phyloP scores from a whole-genome alignment of 92 coral and sea anemone genomes.

The Porites cylindrica region DNA sequence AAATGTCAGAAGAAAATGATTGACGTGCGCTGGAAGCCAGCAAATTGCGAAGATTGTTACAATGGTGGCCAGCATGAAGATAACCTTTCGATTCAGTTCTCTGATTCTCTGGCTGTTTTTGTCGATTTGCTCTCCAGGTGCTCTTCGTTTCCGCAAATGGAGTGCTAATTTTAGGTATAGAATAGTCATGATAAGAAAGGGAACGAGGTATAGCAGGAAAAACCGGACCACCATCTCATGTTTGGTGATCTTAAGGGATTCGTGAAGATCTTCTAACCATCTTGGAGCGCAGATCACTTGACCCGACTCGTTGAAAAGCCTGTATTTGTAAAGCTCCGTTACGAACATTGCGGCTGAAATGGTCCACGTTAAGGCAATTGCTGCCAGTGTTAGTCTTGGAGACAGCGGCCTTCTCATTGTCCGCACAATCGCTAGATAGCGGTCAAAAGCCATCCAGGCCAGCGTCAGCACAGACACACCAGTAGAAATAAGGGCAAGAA shows the following conservation, averaged over 20 bases:
- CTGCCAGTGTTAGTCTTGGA: conserved; percentile 29
- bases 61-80: conserved; percentile 75
- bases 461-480: conserved; percentile 63
- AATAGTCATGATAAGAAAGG: conserved; percentile 71
- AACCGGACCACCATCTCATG: conserved; percentile 66
- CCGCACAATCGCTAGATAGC: conserved; percentile 73
- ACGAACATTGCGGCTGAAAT: conserved; percentile 41
- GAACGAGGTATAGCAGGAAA: conserved; percentile 65
- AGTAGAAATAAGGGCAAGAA: conserved; percentile 44
- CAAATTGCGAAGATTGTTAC: conserved; percentile 78
- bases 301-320: conserved; percentile 6
- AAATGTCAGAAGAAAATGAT: conserved; percentile 47
- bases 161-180: conserved; percentile 64
- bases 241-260: conserved; percentile 3
- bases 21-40: conserved; percentile 81
- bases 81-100: conserved; percentile 71
- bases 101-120: conserved; percentile 67
- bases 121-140: conserved; percentile 65
- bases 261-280: conserved; percentile 38
- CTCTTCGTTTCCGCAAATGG: conserved; percentile 74
- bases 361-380: conserved; percentile 51
- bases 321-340: conserved; percentile 38
- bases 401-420: conserved; percentile 62
- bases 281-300: conserved; percentile 19
- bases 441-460: conserved; percentile 60